These are phyloP conservation scores for Porites lobata DNA, from an alignment of 92 coral and sea anemone species.

Conservation along the genomic window DNA sequence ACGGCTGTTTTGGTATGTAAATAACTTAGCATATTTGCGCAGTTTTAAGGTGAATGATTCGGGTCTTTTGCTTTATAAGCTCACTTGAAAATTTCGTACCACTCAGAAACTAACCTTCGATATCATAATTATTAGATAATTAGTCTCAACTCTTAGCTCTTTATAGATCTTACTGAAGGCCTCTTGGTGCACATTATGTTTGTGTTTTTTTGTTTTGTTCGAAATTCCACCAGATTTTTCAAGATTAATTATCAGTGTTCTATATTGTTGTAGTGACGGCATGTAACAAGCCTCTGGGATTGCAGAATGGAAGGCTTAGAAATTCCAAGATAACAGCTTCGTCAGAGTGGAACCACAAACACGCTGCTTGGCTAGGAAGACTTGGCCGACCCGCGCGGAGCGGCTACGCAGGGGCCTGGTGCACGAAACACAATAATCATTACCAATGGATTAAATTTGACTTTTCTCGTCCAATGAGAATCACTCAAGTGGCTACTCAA, in stretches of 20 bases:
- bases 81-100: too few species aligned
- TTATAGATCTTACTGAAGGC: too few species aligned
- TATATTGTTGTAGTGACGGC: background rate
- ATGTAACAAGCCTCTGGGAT: slow-evolving; percentile 77
- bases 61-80: too few species aligned
- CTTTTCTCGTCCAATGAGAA: slow-evolving; percentile 45
- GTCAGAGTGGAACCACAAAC: slow-evolving; percentile 62
- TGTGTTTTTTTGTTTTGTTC: too few species aligned
- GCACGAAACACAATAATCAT: slow-evolving; percentile 56
- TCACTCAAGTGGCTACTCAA: slow-evolving; percentile 70
- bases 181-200: too few species aligned
- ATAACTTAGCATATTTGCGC: too few species aligned
- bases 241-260: background rate
- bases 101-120: too few species aligned
- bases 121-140: too few species aligned
- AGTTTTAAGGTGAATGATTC: too few species aligned
- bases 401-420: slow-evolving; percentile 72
- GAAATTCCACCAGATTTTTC: background rate
- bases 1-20: slow-evolving; percentile 73
- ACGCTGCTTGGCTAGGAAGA: slow-evolving; percentile 75
- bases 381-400: slow-evolving; percentile 59
- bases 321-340: slow-evolving; percentile 78
- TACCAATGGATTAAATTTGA: slow-evolving; percentile 73
- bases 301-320: slow-evolving; percentile 71
- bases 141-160: too few species aligned